Percentiles rank a stretch among this genome's conserved stretches.
Conservation (phyloP, 2,888 invertebrate species). For the Conops quadrifasciatus region DNA sequence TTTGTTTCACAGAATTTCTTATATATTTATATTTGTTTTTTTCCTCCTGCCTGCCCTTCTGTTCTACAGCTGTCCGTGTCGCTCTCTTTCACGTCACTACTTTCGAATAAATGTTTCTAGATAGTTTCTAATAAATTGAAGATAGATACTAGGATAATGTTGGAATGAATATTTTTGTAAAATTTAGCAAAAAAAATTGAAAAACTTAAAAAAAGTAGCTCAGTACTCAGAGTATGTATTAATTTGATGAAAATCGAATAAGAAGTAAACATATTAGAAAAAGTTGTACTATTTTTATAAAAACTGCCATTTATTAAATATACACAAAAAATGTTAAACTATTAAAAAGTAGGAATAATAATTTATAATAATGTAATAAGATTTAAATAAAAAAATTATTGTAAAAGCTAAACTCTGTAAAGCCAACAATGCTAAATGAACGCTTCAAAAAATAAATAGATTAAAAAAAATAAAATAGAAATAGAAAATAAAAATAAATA, state of each 20-base stretch:
- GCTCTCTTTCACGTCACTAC: not conserved
- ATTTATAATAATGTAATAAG: not conserved
- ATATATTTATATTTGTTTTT: not conserved
- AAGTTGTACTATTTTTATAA: conserved; percentile 37
- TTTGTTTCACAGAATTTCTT: not conserved
- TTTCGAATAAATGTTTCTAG: not conserved
- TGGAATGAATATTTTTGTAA: conserved; percentile 28
- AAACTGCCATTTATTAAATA: conserved; percentile 29
- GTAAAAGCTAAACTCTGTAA: conserved; percentile 14
- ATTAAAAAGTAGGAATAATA: conserved; percentile 1
- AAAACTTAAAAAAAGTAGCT: conserved; percentile 16
- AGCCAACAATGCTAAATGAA: conserved; percentile 17
- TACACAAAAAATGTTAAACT: conserved; percentile 21
- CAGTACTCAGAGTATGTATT: conserved; percentile 5
- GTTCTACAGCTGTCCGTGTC: not conserved
- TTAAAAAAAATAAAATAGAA: not conserved
- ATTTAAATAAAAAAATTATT: conserved; percentile 13
- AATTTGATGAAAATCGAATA: conserved; percentile 26
- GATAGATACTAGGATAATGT: conserved; percentile 31
- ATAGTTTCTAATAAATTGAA: conserved; percentile 33
- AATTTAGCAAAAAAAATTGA: conserved; percentile 20
- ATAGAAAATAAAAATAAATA: not conserved
- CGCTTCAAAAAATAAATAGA: too few relatives aligned
- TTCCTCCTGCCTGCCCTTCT: not conserved
- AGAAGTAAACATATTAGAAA: conserved; percentile 25